These are phyloP conservation scores for Orientallactaga sibirica DNA, from an alignment of 2,797 vertebrate genomes.

Conservation along the genomic window DNA sequence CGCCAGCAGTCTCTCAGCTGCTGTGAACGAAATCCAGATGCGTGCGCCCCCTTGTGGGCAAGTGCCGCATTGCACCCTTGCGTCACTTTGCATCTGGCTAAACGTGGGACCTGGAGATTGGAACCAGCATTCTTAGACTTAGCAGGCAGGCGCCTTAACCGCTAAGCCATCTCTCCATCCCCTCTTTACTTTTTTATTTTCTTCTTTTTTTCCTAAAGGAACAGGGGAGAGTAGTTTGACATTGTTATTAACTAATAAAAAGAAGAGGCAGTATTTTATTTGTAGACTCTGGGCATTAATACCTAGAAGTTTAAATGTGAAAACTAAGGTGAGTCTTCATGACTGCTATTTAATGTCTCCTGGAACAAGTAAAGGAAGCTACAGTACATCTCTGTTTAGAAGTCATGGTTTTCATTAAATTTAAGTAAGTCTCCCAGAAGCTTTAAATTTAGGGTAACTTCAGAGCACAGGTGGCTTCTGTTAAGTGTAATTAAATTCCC, in stretches of 20 bases:
- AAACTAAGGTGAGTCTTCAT: slow-evolving; percentile 36
- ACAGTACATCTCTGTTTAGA: slow-evolving; percentile 74
- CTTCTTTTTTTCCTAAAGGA: slow-evolving; percentile 2
- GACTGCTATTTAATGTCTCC: slow-evolving; percentile 61
- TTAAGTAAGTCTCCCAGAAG: slow-evolving; percentile 83
- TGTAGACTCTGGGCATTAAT: slow-evolving; percentile 44
- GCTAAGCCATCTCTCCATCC: too few relatives aligned
- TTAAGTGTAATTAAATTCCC: slow-evolving; percentile 69
- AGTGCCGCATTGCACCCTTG: too few relatives aligned
- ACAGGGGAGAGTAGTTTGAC: slow-evolving; percentile 42
- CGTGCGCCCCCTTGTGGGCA: too few relatives aligned
- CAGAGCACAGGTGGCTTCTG: slow-evolving; percentile 73
- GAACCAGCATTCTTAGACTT: too few relatives aligned
- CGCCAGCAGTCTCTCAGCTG: too few relatives aligned
- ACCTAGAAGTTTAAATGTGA: slow-evolving; percentile 45
- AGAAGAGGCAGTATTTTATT: slow-evolving; percentile 48
- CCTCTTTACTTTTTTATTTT: neutral
- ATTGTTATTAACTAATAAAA: slow-evolving; percentile 49
- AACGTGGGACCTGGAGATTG: too few relatives aligned
- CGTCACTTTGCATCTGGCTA: too few relatives aligned
- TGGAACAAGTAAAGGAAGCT: slow-evolving; percentile 62
- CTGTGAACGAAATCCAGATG: too few relatives aligned
- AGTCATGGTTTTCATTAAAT: slow-evolving; percentile 77
- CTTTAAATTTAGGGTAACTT: slow-evolving; percentile 76
- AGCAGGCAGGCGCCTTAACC: too few relatives aligned